Base-by-base conservation (phyloP, 2,113 vertebrate genomes). In the Laterallus jamaicensis region DNA sequence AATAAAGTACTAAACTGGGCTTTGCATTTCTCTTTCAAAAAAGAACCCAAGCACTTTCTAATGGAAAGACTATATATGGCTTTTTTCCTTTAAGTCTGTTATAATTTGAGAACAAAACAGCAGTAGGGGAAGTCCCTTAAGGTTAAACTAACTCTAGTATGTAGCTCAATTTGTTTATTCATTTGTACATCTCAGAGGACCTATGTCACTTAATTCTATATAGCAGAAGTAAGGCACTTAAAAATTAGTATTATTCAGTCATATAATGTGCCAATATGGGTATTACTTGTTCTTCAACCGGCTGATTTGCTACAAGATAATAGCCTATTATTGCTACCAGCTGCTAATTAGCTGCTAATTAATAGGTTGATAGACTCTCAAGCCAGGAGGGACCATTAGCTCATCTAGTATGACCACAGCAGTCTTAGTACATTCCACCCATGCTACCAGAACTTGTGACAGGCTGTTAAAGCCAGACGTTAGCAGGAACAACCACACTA, bases 271-370 rank as follows among this genome's bases (percentile, higher is more conserved):
- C 62, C 56, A 79, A 15, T 32, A 1, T 87, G 66, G 79, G 24
- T 50, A 90, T 87, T 68, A 58, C 69, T 95, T 85, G 49, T 79
- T 90, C 81, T 71, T 91, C 59, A 80, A 12, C 55, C 59, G 70
- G 31, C 25, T 93, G 94, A 91, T 92, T 95, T 91, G 84, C 70
- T 88, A 15, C 69, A 85, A 79, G 82, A 90, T 96, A 95, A 96
- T 95, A 93, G 86, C 55, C 50, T 94, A 85, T 95, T 92, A 96
- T 95, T 95, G 84, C 82, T 94, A 93, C 86, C 94, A 92, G 93
- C 94, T 95, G 89, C 75, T 97, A 96, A 97, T 97, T 95, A 95
- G 78, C 63, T 80, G 28, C 78, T 97, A 95, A 97, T 97, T 95
- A 96, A 94, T 97, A 93, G 91, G 85, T 82, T 95, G 84, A 82